Evolutionary conservation across 2,113 vertebrate species (phyloP).

Genomic region (Antechinus stuartii): DNA sequence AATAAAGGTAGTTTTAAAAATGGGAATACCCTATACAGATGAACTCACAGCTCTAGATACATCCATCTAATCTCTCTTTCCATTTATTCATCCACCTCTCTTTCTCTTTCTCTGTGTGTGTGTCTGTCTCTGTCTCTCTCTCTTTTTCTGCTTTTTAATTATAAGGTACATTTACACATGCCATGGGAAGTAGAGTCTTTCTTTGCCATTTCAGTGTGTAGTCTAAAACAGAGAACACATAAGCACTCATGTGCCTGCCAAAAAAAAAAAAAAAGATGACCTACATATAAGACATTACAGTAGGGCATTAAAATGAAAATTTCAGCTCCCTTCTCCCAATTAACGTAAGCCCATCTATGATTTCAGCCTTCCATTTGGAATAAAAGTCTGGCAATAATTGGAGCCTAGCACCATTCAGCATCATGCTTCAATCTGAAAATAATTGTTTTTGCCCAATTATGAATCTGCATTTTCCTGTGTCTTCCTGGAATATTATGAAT

Average conservation of each 20-base stretch:
- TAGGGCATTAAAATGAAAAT: slow-evolving; percentile 60
- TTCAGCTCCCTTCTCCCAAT: slow-evolving; percentile 69
- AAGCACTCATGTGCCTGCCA: not conserved
- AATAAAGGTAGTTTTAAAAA: not conserved
- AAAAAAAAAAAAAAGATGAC: slow-evolving; percentile 28
- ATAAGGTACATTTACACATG: not conserved
- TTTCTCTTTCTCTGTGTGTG: not conserved
- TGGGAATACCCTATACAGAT: not conserved
- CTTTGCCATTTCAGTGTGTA: not conserved
- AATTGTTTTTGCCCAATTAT: slow-evolving; percentile 80
- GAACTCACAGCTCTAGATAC: not conserved
- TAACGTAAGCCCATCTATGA: slow-evolving; percentile 68
- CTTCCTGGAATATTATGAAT: slow-evolving; percentile 79
- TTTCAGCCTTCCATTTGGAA: slow-evolving; percentile 74
- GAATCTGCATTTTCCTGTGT: slow-evolving; percentile 79
- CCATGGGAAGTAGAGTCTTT: not conserved
- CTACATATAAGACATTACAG: slow-evolving; percentile 38
- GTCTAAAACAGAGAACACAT: slow-evolving; percentile 19
- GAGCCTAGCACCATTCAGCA: slow-evolving; percentile 71
- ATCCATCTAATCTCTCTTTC: not conserved
- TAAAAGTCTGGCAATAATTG: slow-evolving; percentile 75
- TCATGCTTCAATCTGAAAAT: slow-evolving; percentile 72
- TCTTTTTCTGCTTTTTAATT: not conserved
- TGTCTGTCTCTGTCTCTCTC: not conserved
- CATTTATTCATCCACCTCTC: too few relatives aligned